phyloP scores from a whole-genome alignment of 2,113 vertebrate genomes.

The Vulpes lagopus region DNA sequence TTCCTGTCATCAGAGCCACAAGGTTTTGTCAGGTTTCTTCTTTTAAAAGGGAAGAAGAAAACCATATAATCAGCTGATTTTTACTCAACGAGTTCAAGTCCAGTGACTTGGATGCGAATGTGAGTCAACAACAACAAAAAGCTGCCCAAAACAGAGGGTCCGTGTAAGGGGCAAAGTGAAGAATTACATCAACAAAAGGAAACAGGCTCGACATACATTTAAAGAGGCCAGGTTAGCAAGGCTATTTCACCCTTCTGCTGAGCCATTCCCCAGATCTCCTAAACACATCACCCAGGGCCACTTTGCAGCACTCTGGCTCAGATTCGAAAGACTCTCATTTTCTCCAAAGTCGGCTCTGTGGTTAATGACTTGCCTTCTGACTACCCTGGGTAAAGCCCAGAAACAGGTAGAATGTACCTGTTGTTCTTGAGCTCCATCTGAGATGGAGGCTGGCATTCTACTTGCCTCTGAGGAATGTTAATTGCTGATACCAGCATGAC shows the following conservation, averaged over 20 bases:
- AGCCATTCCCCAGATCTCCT: conserved; percentile 46
- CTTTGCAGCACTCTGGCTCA: conserved; percentile 63
- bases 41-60: neutral
- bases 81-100: conserved; percentile 28
- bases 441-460: conserved; percentile 46
- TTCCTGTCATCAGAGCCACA: neutral
- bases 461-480: conserved; percentile 71
- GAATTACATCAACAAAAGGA: neutral
- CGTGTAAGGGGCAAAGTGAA: neutral
- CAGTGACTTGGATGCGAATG: conserved; percentile 8
- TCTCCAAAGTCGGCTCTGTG: conserved; percentile 30
- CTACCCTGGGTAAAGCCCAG: neutral
- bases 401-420: conserved; percentile 68
- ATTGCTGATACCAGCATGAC: conserved; percentile 52
- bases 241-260: conserved; percentile 45
- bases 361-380: conserved; percentile 67
- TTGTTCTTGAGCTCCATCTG: conserved; percentile 63
- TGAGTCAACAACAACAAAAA: neutral
- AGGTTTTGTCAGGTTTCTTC: neutral
- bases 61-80: neutral
- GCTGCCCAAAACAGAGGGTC: neutral
- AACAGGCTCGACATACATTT: conserved; percentile 29
- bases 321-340: conserved; percentile 64
- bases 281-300: conserved; percentile 30
- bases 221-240: conserved; percentile 10